Evolutionary conservation across 2,113 vertebrate genomes (phyloP).

Genomic region (Lepisosteus oculatus): DNA sequence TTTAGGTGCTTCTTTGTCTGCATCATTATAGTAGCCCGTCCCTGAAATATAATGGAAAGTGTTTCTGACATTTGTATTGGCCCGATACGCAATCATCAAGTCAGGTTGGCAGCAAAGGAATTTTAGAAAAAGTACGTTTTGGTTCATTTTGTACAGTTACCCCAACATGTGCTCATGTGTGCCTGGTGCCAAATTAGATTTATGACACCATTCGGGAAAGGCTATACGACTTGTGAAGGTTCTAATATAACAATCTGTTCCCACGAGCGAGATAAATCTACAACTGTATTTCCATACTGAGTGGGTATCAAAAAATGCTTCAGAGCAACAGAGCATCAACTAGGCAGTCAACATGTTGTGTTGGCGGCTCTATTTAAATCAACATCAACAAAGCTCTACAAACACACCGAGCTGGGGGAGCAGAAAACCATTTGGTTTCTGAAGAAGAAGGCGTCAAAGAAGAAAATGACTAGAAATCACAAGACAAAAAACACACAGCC

Average conservation of each 20-base stretch:
- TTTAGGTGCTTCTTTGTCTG: too few relatives aligned
- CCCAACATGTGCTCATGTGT: too few relatives aligned
- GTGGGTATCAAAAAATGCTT: constrained; percentile 2
- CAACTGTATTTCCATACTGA: neutral
- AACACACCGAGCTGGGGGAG: neutral
- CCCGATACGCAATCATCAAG: too few relatives aligned
- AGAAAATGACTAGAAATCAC: too few relatives aligned
- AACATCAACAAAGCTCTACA: neutral
- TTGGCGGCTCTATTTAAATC: neutral
- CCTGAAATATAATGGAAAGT: too few relatives aligned
- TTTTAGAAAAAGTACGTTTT: too few relatives aligned
- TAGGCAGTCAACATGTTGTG: neutral
- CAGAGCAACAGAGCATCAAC: neutral
- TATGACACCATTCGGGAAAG: neutral
- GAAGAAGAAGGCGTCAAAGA: too few relatives aligned
- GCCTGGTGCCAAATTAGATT: neutral
- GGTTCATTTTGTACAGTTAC: too few relatives aligned
- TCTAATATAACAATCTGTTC: neutral
- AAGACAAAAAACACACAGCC: too few relatives aligned
- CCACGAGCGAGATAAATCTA: constrained; percentile 2
- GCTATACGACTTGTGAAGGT: neutral
- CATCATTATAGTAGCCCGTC: too few relatives aligned
- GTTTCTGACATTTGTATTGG: too few relatives aligned
- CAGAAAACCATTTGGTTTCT: neutral
- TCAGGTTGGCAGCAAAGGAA: too few relatives aligned